Evolutionary conservation across 2,888 invertebrate species (phyloP), one percentile per base, ranked within the genome.

Genomic region (Congeria kusceri): DNA sequence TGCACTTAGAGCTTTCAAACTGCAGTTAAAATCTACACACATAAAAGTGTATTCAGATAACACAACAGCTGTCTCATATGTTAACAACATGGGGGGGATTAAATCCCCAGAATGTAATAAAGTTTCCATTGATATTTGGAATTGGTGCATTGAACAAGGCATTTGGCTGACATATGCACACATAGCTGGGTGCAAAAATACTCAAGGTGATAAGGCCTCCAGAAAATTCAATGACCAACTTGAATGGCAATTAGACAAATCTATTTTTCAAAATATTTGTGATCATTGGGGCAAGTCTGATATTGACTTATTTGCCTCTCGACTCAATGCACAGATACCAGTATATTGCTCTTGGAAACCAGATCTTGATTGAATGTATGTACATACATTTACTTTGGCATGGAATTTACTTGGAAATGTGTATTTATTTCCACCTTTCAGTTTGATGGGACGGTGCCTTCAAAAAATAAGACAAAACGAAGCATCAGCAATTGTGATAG

Each of bases 341-440:
- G 1, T 13, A 20, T 67, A 23, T 56, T 23, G 23, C 25, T 57
- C 58, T 3, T 67, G 58, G 67, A 56, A 28, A 1, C 58, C 58
- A 20, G 57, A 67, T 25, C 67, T 58, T 3, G 46, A 32, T 13
- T 32, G 57, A 4, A 27, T 25, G 25, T 18, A n/a, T 18, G 27
- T 59, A 13, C 47, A 69, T 69, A 59, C 68, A 29, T 59, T 61
- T 61, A 28, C 11, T 27, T 7, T 58, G 4, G 11, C 28, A 44
- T 69, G 68, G 68, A 18, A 11, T 46, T 7, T 11, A 7, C 32
- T 32, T 32, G 32, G 32, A 7, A 32, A 11, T 32, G 32, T n/a
- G 13, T 69, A 47, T 69, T 15, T 18, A 11, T 61, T 69, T 61
- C 68, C 68, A 9, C 61, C 59, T 69, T 69, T 69, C 61, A 69